phyloP scores from a whole-genome alignment of 2,113 vertebrate species.

The Rhinopithecus roxellana region DNA sequence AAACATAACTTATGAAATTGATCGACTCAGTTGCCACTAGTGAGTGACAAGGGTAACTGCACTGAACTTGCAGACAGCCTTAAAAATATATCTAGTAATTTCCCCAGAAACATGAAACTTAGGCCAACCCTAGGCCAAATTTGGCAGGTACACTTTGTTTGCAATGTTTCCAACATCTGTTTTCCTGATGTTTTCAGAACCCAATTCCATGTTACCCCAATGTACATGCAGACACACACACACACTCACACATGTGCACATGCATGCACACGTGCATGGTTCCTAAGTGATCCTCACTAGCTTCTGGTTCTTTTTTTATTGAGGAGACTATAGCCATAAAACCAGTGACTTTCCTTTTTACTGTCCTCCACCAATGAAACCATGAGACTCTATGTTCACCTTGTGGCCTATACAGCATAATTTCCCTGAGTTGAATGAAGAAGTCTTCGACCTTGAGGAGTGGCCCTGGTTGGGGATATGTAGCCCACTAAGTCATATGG shows the following conservation, averaged over 20 bases:
- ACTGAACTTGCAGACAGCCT: background rate
- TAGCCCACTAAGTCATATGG: background rate
- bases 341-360: background rate
- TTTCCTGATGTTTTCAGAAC: background rate
- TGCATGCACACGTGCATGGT: background rate
- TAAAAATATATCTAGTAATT: background rate
- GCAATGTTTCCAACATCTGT: background rate
- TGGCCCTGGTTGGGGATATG: background rate
- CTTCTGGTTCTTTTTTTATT: background rate
- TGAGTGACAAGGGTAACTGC: background rate
- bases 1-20: background rate
- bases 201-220: background rate
- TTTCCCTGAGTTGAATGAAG: background rate
- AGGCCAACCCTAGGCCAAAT: background rate
- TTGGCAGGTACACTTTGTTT: background rate
- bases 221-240: no score
- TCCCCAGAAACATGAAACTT: background rate
- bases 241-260: background rate
- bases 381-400: background rate
- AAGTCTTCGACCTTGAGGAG: background rate
- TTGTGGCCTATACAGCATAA: background rate
- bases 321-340: background rate
- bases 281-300: background rate
- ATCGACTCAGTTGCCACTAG: background rate
- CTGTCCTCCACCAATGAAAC: background rate